A percentile compares a stretch with the other conserved stretches of the same genome.
phyloP scores from a whole-genome alignment of 2,113 vertebrate species.

The Gavia stellata region DNA sequence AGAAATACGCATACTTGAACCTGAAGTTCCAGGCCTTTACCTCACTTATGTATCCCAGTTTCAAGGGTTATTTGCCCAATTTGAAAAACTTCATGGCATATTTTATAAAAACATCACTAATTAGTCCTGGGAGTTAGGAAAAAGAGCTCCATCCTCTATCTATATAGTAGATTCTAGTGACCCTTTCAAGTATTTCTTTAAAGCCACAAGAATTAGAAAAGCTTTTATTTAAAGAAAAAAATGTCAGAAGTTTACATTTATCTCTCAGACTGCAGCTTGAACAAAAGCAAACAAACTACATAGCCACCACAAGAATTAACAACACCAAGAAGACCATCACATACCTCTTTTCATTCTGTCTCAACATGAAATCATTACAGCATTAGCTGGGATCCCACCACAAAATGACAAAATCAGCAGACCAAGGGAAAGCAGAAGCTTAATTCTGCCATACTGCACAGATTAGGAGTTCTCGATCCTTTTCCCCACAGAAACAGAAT shows the following conservation, averaged over 20 bases:
- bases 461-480: fast-evolving
- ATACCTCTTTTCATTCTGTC: background rate
- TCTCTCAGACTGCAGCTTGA: background rate
- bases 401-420: background rate
- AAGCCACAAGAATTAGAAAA: background rate
- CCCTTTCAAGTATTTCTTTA: background rate
- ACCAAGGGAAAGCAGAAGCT: background rate
- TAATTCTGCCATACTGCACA: background rate
- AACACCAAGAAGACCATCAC: background rate
- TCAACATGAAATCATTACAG: background rate
- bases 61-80: background rate
- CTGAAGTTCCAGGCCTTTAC: background rate
- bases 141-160: background rate
- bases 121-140: background rate
- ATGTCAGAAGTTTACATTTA: background rate
- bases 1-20: background rate
- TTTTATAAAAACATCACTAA: background rate
- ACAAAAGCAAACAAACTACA: background rate
- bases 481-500: background rate
- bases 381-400: background rate
- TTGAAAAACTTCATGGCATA: background rate
- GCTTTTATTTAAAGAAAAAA: background rate
- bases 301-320: background rate
- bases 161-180: background rate
- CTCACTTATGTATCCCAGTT: background rate